Percentiles rank a stretch among this genome's conserved stretches.
Evolutionary conservation across 2,113 vertebrate genomes (phyloP).

Genomic region (Crypturellus undulatus): DNA sequence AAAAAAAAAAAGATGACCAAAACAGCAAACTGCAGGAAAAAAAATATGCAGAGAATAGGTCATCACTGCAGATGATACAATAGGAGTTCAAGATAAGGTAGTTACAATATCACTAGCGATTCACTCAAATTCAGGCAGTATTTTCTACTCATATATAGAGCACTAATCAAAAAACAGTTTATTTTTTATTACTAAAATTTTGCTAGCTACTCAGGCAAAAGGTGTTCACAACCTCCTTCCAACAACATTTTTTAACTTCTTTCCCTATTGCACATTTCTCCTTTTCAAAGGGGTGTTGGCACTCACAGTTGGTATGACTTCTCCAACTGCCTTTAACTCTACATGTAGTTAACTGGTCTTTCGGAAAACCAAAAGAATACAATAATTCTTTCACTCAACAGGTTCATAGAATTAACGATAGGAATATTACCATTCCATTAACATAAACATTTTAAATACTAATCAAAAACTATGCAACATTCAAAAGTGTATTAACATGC

Average conservation of each 20-base stretch:
- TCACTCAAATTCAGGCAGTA: neutral
- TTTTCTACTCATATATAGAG: neutral
- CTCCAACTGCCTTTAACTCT: neutral
- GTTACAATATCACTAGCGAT: accelerated
- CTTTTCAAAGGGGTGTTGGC: neutral
- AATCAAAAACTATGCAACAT: neutral
- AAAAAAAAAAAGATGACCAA: neutral
- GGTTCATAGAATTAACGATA: neutral
- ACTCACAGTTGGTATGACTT: neutral
- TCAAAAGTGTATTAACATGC: neutral
- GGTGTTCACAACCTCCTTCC: neutral
- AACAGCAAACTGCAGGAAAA: neutral
- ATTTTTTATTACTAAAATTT: neutral
- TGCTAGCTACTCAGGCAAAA: neutral
- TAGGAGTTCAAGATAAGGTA: neutral
- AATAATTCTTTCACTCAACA: neutral
- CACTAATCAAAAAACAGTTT: accelerated
- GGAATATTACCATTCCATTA: neutral
- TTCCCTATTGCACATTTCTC: neutral
- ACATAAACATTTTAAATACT: neutral
- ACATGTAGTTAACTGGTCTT: neutral
- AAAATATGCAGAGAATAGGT: neutral
- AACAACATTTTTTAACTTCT: neutral
- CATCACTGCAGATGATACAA: neutral
- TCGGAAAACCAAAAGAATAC: neutral